A percentile compares a stretch with the other conserved stretches of the same genome.
Conservation (phyloP, 2,113 vertebrate genomes). For the Donacobius atricapilla region DNA sequence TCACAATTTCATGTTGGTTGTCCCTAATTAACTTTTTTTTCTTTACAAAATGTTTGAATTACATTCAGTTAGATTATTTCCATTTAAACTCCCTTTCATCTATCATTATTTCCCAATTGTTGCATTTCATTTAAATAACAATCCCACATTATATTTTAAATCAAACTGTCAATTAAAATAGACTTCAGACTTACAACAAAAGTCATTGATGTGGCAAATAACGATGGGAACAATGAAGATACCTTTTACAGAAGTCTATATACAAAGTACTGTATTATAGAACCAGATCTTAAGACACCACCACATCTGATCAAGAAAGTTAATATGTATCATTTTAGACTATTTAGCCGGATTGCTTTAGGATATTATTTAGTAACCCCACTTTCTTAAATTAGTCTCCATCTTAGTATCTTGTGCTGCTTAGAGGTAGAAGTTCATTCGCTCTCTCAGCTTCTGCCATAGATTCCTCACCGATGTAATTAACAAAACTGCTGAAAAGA, state of each 20-base stretch:
- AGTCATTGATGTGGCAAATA: neutral
- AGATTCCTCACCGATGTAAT: neutral
- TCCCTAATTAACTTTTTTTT: neutral
- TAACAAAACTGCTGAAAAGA: neutral
- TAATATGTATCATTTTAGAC: neutral
- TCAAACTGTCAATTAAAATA: conserved; percentile 14
- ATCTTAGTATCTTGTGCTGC: neutral
- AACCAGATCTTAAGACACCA: neutral
- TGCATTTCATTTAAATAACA: conserved; percentile 30
- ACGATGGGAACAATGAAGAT: neutral
- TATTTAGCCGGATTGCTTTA: neutral
- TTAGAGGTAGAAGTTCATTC: neutral
- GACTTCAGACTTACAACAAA: neutral
- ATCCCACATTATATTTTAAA: neutral
- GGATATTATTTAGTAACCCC: neutral
- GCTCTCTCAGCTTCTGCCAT: neutral
- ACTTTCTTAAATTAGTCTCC: neutral
- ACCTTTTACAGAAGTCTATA: neutral
- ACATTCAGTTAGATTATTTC: neutral
- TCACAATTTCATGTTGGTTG: neutral
- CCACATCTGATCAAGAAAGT: neutral
- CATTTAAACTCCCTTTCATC: conserved; percentile 1
- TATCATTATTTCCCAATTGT: neutral
- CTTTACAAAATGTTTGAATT: neutral
- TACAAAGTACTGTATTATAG: neutral